Evolutionary conservation across 2,888 invertebrate species (phyloP).

Genomic region (Phortica okadai): DNA sequence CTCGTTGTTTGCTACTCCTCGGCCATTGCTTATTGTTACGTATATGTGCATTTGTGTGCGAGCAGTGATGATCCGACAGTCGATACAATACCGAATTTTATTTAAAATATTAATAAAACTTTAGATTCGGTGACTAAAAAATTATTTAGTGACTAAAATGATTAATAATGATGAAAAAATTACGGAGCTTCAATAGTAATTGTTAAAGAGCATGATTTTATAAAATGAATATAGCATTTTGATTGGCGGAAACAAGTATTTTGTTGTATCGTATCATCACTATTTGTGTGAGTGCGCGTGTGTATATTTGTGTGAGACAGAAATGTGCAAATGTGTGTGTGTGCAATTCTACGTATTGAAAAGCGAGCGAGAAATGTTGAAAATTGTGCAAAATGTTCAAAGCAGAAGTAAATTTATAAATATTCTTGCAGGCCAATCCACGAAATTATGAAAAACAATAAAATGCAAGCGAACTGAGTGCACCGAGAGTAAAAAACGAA

Average conservation of each 20-base stretch:
- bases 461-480: slow-evolving; percentile 50
- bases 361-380: slow-evolving; percentile 51
- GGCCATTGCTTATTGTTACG: slow-evolving; percentile 57
- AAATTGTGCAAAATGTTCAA: slow-evolving; percentile 73
- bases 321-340: slow-evolving; percentile 52
- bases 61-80: neutral
- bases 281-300: slow-evolving; percentile 27
- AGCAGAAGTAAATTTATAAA: slow-evolving; percentile 62
- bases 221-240: neutral
- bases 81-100: neutral
- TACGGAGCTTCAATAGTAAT: neutral
- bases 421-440: slow-evolving; percentile 57
- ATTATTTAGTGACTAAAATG: neutral
- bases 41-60: slow-evolving; percentile 31
- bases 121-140: neutral
- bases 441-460: slow-evolving; percentile 39
- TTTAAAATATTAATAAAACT: neutral
- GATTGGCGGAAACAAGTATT: neutral
- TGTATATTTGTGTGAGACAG: slow-evolving; percentile 45
- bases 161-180: neutral
- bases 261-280: neutral
- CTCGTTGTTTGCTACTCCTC: slow-evolving; percentile 58
- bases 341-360: slow-evolving; percentile 72
- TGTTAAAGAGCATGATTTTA: neutral
- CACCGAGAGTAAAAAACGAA: slow-evolving; percentile 42